Evolutionary conservation across 2,797 vertebrate genomes (phyloP), one percentile per base, ranked within the genome.

Genomic region (Micropoecilia bifurca): DNA sequence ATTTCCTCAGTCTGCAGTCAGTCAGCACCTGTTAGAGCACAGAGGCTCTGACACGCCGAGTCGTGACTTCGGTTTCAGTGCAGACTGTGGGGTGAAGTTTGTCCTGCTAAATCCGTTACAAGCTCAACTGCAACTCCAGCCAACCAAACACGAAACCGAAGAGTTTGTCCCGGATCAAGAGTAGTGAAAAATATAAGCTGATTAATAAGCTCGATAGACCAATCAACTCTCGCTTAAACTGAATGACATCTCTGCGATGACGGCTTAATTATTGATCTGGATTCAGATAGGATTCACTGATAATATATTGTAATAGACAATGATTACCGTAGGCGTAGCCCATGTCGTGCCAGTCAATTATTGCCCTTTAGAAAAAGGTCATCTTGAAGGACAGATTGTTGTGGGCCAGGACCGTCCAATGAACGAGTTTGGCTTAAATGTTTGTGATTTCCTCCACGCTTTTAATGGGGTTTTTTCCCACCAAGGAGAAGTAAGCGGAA

Each of bases 301-400:
- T 39, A 59, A 55, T 30, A 22, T 22, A 6, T 0, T 3, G 80
- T 75, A 39, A 45, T 59, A 73, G 30, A 43, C 45, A 57, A 9
- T 78, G 5, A 68, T 82, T n/a, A 61, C 2, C 0, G 16, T 28
- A 77, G 86, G 83, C 81, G 86, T 74, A 25, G 79, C 71, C 76
- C 76, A 1, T 9, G 45, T 69, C 1, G 25, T 41, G 28, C 39
- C 86, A 71, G 74, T 89, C 22, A 82, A 80, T 78, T 85, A 81
- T 45, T 80, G 91, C 85, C 88, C 80, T 89, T 78, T 88, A 28
- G 80, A 83, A 92, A 91, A 95, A 97, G 97, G 97, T 97, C 96
- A 95, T 87, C 89, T 73, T 97, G 96, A 97, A 98, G 97, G 97
- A 96, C 97, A 88, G 84, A 1, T 28, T 76, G 79, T 45, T 66